Base-by-base conservation (phyloP, 2,888 invertebrate species). In the Apoderus coryli region DNA sequence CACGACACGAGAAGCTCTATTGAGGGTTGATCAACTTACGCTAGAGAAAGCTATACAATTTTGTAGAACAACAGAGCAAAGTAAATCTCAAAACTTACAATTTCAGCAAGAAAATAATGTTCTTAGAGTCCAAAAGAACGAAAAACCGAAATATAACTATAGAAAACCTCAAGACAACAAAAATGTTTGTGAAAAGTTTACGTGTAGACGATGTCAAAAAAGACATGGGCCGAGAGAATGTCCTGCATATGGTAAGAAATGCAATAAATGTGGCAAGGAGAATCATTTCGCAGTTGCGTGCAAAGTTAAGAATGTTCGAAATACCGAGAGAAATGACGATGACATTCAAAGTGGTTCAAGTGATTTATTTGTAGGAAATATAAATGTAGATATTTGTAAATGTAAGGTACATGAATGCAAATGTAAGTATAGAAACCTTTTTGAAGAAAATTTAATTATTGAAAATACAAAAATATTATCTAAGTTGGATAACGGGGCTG, bases 251-350 rank as follows among this genome's bases (percentile, higher is more conserved):
- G 41, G 41, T 3, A 44, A 44, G 27, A 33, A 26, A 11, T 41
- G 39, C 27, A 30, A 16, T n/a, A 40, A 38, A 26, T 44, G 44
- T 31, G 37, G 37, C 5, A 39, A 29, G 4, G 16, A 19, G 10
- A 41, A 44, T 29, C 42, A 41, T 34, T 43, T 43, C 29, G 35
- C 42, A 16, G 31, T 31, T 16, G 27, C 35, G 4, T 43, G 40
- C 32, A 25, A 24, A 32, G 33, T 37, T n/a, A 37, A 27, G 14
- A 32, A 36, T 23, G 22, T 40, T 4, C 32, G 31, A 32, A 38
- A 33, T 24, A 27, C 35, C 14, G 35, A 32, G 16, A 15, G 33
- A 16, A 14, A 27, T 13, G 25, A 23, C 7, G 16, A n/a, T 14
- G n/a, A n/a, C n/a, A n/a, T n/a, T n/a, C n/a, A n/a, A n/a, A 27